phyloP scores from a whole-genome alignment of 2,888 invertebrate species.

The Agrochola macilenta region DNA sequence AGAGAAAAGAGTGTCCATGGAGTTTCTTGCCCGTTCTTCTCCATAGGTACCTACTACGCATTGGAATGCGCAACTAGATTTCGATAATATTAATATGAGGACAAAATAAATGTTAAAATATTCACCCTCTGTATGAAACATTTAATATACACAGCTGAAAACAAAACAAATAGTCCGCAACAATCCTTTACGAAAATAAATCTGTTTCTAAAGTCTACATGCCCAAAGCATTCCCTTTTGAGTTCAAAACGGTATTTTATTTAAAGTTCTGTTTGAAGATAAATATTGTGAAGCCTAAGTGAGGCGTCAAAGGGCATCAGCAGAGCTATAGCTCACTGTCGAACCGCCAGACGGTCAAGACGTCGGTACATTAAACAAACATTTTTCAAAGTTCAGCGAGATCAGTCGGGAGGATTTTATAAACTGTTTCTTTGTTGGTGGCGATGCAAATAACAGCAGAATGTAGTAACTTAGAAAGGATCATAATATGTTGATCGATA shows the following conservation, averaged over 20 bases:
- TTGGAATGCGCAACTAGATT: too few relatives aligned
- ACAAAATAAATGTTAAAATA: background rate
- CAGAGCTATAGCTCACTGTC: slow-evolving; percentile 68
- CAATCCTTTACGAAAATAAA: slow-evolving; percentile 32
- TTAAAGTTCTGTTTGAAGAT: slow-evolving; percentile 52
- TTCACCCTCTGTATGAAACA: background rate
- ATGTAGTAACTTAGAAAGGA: background rate
- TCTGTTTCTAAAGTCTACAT: slow-evolving; percentile 22
- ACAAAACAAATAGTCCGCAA: slow-evolving; percentile 18
- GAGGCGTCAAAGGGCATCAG: slow-evolving; percentile 66
- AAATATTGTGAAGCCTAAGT: slow-evolving; percentile 63
- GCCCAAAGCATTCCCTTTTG: slow-evolving; percentile 46
- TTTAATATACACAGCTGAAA: slow-evolving; percentile 3
- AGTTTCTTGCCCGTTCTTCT: too few relatives aligned
- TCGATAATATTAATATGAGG: background rate
- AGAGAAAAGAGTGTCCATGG: too few relatives aligned
- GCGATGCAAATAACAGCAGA: slow-evolving; percentile 6
- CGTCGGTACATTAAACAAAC: slow-evolving; percentile 61
- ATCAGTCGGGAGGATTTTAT: slow-evolving; percentile 45
- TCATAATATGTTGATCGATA: background rate
- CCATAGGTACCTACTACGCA: too few relatives aligned
- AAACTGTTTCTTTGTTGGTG: slow-evolving; percentile 29
- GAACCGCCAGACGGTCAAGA: slow-evolving; percentile 63
- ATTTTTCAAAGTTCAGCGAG: slow-evolving; percentile 57
- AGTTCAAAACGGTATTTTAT: slow-evolving; percentile 56